Evolutionary conservation across 1,140 invertebrate species (phyloP).

Genomic region (Ctenoplectra terminalis): DNA sequence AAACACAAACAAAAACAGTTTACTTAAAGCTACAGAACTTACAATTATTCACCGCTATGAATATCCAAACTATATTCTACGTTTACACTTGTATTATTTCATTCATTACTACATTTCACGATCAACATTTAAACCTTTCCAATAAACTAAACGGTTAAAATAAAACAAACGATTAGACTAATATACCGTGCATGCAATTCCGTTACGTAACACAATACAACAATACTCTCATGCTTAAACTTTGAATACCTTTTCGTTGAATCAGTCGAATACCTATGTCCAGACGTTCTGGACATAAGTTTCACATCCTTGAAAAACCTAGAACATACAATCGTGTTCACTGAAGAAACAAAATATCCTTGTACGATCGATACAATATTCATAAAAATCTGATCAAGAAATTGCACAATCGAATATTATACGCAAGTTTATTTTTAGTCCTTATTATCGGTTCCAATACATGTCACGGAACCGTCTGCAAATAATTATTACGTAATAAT

Average conservation of each 20-base stretch:
- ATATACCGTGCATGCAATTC: slow-evolving; percentile 24
- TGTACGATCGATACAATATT: neutral
- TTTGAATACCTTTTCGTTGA: slow-evolving; percentile 59
- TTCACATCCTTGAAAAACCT: slow-evolving; percentile 74
- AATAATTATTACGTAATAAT: neutral
- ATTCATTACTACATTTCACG: neutral
- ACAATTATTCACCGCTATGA: neutral
- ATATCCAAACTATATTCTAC: neutral
- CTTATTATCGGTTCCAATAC: neutral
- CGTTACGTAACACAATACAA: neutral
- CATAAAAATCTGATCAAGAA: neutral
- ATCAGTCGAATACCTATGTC: slow-evolving; percentile 75
- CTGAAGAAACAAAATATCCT: neutral
- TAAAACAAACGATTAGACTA: neutral
- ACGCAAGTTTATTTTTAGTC: slow-evolving; percentile 1
- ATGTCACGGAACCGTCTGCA: neutral
- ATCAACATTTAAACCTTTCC: neutral
- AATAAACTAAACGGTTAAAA: neutral
- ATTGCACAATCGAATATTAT: neutral
- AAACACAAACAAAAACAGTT: too few species aligned
- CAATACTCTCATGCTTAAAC: slow-evolving; percentile 20
- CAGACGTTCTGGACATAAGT: slow-evolving; percentile 70
- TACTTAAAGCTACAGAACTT: neutral
- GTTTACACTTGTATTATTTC: neutral
- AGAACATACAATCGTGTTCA: slow-evolving; percentile 31